Conservation (phyloP, 2,113 vertebrate genomes). For the Trichomycterus rosablanca region DNA sequence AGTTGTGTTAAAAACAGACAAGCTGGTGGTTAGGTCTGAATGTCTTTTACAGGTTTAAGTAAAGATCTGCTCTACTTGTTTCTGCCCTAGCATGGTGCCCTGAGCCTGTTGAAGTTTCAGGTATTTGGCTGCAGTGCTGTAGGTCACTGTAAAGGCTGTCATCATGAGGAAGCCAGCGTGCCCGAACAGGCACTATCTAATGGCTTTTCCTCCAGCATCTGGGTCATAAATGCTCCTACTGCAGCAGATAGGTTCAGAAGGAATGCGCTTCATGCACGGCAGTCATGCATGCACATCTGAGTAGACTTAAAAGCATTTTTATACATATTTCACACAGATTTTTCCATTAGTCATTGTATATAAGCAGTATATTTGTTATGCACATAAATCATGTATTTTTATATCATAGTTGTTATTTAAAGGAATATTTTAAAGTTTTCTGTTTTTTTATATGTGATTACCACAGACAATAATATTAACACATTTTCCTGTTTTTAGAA, state of each 20-base stretch:
- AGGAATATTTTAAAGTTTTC: no score
- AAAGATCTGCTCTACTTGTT: not conserved
- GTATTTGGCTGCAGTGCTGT: slow-evolving; percentile 59
- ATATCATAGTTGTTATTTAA: no score
- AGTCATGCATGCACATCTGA: not conserved
- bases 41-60: no score
- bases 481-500: no score
- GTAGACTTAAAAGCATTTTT: not conserved
- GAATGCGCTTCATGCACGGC: slow-evolving; percentile 38
- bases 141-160: slow-evolving; percentile 56
- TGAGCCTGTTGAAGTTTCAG: not conserved
- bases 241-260: slow-evolving; percentile 51
- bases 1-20: not conserved
- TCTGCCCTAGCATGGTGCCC: not conserved
- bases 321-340: not conserved
- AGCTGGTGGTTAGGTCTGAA: not conserved
- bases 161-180: slow-evolving; percentile 57
- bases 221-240: slow-evolving; percentile 61
- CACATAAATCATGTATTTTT: no score
- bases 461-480: no score
- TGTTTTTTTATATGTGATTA: no score
- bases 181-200: slow-evolving; percentile 55
- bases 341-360: no score
- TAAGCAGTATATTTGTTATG: no score
- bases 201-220: slow-evolving; percentile 61